Evolutionary conservation across 2,888 invertebrate species (phyloP).

Genomic region (Quadriops clusia): DNA sequence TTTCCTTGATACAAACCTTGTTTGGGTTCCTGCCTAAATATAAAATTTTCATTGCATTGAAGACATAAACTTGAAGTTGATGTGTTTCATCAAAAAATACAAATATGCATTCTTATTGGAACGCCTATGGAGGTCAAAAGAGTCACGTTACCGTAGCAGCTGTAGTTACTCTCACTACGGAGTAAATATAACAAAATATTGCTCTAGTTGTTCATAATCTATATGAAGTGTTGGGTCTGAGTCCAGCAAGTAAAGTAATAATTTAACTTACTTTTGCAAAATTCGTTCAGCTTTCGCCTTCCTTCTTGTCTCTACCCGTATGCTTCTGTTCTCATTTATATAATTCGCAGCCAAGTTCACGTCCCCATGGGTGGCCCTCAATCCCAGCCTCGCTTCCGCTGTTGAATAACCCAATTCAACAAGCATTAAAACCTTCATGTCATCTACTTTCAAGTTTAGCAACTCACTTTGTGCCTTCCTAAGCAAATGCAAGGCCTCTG

Average conservation of each 20-base stretch:
- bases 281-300: constrained; percentile 41
- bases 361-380: constrained; percentile 49
- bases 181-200: constrained; percentile 1
- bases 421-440: constrained; percentile 39
- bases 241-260: no score
- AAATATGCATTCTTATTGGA: no score
- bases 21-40: no score
- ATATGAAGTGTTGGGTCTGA: no score
- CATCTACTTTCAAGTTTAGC: constrained; percentile 49
- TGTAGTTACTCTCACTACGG: background rate
- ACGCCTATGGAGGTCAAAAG: no score
- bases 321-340: constrained; percentile 45
- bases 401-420: constrained; percentile 54
- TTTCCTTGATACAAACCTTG: no score
- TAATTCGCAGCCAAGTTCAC: constrained; percentile 51
- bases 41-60: no score
- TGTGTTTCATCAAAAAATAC: no score
- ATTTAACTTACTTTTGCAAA: constrained; percentile 26
- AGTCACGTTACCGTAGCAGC: no score
- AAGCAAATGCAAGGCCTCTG: constrained; percentile 49
- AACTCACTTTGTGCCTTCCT: constrained; percentile 53
- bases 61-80: no score
- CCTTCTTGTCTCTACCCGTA: constrained; percentile 38
- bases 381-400: constrained; percentile 56
- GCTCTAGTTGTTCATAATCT: no score